Evolutionary conservation across 2,888 invertebrate species (phyloP), one percentile per base, ranked within the genome.

Genomic region (Sphaerophoria taeniata): DNA sequence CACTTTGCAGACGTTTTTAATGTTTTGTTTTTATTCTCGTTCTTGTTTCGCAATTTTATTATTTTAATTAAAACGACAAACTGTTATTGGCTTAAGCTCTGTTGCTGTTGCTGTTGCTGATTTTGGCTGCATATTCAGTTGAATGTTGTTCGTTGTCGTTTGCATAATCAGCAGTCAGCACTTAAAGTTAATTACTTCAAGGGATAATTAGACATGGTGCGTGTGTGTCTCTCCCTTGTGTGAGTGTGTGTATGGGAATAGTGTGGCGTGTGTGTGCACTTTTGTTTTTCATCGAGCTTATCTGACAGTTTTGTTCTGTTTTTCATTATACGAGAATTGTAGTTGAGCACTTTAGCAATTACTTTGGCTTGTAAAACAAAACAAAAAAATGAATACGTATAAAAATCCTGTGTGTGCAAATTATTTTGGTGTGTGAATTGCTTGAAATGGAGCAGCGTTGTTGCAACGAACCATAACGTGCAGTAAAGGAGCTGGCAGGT

Each of bases 181-280:
- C 79, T 84, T 79, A 79, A 84, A 72, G 80, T 85, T 85, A 80
- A 85, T 85, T 85, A 84, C 80, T 84, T 80, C 49, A 80, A 67
- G 49, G 84, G 71, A 84, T 84, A 84, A 84, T 84, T 79, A 80
- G 84, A 79, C 75, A 79, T 72, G 75, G 36, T 67, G 45, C 33
- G 65, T 58, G 47, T 33, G 16, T 53, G 31, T 45, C 11, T 43
- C 11, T 43, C 7, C 3, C 43, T 2, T 2, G 16, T 70, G 14
- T 39, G 14, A 16, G 14, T 69, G 56, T 63, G 63, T 51, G 33
- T 24, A n/a, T n/a, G 33, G 4, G 24, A 36, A 56, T 55, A 7
- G 49, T 31, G 24, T 24, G 4, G 24, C n/a, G 34, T 9, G 5
- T 34, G 14, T 36, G 14, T 34, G 0, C 7, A 33, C 11, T n/a